These are phyloP conservation scores for Fragum sueziense DNA, from an alignment of 2,888 invertebrate genomes.

Conservation along the genomic window DNA sequence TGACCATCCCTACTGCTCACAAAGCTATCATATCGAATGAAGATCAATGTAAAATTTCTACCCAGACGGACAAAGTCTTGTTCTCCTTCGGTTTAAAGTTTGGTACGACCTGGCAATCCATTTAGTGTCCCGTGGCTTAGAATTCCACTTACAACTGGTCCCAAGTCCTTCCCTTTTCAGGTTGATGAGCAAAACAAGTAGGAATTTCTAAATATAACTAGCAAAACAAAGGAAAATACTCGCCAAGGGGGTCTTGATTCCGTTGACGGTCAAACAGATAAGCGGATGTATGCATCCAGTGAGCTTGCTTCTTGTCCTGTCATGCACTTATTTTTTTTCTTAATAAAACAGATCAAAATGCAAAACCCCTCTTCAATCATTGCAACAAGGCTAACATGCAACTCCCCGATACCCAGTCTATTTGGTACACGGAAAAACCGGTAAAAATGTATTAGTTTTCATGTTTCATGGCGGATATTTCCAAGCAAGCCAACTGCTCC, in stretches of 20 bases:
- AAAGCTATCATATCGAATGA: conserved; percentile 12
- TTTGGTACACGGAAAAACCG: not conserved
- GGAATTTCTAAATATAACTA: not conserved
- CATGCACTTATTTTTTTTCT: conserved; percentile 18
- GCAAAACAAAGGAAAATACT: not conserved
- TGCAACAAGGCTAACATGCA: conserved; percentile 10
- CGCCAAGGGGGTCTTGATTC: conserved; percentile 1
- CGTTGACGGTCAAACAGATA: conserved; percentile 24
- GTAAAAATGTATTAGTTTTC: not conserved
- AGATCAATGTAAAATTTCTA: conserved; percentile 13
- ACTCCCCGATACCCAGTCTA: not conserved
- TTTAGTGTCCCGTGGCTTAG: conserved; percentile 31
- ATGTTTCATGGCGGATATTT: no score
- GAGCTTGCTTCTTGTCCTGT: conserved; percentile 21
- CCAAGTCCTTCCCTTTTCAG: not conserved
- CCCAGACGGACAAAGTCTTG: conserved; percentile 15
- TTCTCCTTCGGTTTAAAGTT: conserved; percentile 9
- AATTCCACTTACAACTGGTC: conserved; percentile 28
- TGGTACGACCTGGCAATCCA: conserved; percentile 24
- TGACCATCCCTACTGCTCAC: conserved; percentile 21
- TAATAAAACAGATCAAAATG: conserved; percentile 6
- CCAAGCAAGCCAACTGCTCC: no score
- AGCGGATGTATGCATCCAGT: conserved; percentile 28
- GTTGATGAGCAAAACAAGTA: not conserved
- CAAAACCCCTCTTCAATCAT: conserved; percentile 11